Evolutionary conservation across 2,797 vertebrate genomes (phyloP), one percentile per base, ranked within the genome.

Genomic region (Sternarchorhynchus goeldii): DNA sequence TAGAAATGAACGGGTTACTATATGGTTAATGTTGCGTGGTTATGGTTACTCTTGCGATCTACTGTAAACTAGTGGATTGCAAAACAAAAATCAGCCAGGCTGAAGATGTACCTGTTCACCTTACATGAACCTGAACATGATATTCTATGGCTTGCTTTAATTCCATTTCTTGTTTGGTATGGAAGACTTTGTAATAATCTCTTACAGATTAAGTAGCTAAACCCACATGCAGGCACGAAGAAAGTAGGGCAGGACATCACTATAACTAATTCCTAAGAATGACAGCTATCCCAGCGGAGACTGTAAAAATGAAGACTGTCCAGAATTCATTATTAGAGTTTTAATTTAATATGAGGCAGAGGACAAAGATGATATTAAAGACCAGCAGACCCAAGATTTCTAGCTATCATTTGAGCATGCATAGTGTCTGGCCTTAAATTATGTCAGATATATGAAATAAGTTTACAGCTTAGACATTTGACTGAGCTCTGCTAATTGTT

Each of bases 241-340:
- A 82, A 85, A 82, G 72, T 82, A 78, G 83, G 72, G 67, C 85
- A 83, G 55, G 21, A 63, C 66, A 75, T 73, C 36, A 21, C 50
- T 75, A 76, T 76, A 78, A 73, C 64, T 76, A 69, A 73, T 64
- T 67, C 68, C 45, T 67, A 76, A 67, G 34, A 63, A 78, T 75
- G n/a, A 70, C 34, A 29, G 45, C 60, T 41, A 29, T 75, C 60
- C 39, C 39, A 8, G 41, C 45, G 36, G 41, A 32, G 59, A 29
- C 18, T 64, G 10, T 31, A 17, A 6, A 31, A 17, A 63, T 56
- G 29, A 70, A 14, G 64, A 68, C 70, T 36, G 62, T 53, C 29
- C 18, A 50, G 6, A 41, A 17, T 32, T 25, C 62, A 57, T 0
- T 39, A 73, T n/a, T 55, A 75, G 17, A 34, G 63, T 45, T 64